Evolutionary conservation across 1,140 invertebrate species (phyloP), one percentile per base, ranked within the genome.

Genomic region (Drosophila sulfurigaster): DNA sequence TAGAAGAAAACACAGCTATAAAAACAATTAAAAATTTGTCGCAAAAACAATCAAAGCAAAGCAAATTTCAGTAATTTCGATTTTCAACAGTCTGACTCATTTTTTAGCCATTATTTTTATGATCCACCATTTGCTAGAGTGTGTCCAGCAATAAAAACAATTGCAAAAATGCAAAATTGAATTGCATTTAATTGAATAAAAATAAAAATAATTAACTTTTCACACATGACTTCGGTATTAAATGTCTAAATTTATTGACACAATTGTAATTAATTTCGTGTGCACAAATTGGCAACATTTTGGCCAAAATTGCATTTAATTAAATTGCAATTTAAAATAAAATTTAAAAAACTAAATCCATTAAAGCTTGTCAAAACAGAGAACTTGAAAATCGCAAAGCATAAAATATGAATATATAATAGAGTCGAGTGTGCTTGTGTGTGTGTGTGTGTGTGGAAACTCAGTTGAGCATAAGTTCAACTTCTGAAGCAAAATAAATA

Each of bases 401-500:
- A 43, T 43, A n/a, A 43, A 43, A 43, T 16, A 49, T 20, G 46
- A 49, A 49, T 20, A 49, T 16, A 43, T 43, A 43, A 43, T 43
- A 43, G 11, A 43, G 20, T 25, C 3, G 20, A 25, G 20, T 43
- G 41, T 43, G 41, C 3, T 1, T 41, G 32, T 32, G 32, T 43
- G 3, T 43, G 41, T 11, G 11, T 41, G 32, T 32, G 32, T 43
- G 3, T 13, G 41, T 13, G 30, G 13, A 54, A 25, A 3, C 30
- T 35, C 30, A 54, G 51, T 35, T 54, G 28, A 54, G n/a, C 51
- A 54, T n/a, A 54, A 54, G 51, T 32, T 32, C 35, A 54, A 54
- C 51, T 54, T 32, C 51, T 54, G n/a, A 54, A 54, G 51, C 51
- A 54, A 54, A 54, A 57, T 45, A 35, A 28, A 38, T 13, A 48